Percentiles rank a stretch among this genome's conserved stretches.
These are phyloP conservation scores for Ageneiosus marmoratus DNA, from an alignment of 2,113 vertebrate genomes.

Conservation along the genomic window DNA sequence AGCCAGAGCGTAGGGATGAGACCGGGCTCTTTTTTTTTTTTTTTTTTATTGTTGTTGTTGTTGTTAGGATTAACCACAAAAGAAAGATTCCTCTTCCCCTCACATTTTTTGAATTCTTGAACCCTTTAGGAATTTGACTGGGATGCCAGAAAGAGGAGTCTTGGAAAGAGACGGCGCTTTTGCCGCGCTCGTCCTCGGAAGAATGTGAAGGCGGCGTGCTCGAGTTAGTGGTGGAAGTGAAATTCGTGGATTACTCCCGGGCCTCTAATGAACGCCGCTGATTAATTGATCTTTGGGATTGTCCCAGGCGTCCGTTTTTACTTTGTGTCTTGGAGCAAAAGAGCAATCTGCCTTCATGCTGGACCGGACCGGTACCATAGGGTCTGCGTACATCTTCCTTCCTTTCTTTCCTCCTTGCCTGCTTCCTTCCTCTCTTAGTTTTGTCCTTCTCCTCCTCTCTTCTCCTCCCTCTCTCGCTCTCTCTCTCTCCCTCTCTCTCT, in stretches of 20 bases:
- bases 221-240: conserved; percentile 55
- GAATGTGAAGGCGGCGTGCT: conserved; percentile 45
- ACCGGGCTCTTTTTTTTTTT: conserved; percentile 47
- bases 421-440: conserved; percentile 53
- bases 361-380: conserved; percentile 56
- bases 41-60: conserved; percentile 50
- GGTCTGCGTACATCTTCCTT: conserved; percentile 64
- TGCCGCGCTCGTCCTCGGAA: conserved; percentile 50
- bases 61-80: conserved; percentile 62
- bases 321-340: conserved; percentile 48
- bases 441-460: conserved; percentile 29
- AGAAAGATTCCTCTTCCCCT: conserved; percentile 63
- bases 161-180: conserved; percentile 53
- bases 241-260: conserved; percentile 61
- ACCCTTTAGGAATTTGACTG: conserved; percentile 57
- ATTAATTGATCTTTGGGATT: conserved; percentile 55
- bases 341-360: conserved; percentile 46
- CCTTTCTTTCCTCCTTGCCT: conserved; percentile 58
- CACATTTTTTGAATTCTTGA: conserved; percentile 62
- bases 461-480: conserved; percentile 34
- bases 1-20: conserved; percentile 74
- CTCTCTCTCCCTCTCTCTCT: conserved; percentile 25
- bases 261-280: conserved; percentile 51
- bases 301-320: conserved; percentile 63
- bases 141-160: conserved; percentile 51